Evolutionary conservation across 1,140 invertebrate species (phyloP).

Genomic region (Helicorthomorpha holstii): DNA sequence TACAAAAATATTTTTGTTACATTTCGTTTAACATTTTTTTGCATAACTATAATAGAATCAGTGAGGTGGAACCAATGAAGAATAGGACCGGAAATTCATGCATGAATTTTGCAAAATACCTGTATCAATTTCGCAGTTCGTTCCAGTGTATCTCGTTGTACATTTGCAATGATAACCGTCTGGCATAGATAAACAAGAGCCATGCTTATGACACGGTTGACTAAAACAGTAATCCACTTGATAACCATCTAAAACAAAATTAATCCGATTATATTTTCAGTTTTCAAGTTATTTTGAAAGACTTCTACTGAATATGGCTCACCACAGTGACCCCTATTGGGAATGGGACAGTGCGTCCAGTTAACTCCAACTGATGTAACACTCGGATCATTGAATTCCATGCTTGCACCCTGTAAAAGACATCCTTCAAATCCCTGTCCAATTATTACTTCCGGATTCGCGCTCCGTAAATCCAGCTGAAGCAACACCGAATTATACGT

Average conservation of each 20-base stretch:
- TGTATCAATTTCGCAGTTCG: conserved; percentile 64
- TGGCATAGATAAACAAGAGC: conserved; percentile 42
- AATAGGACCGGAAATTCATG: too few relatives aligned
- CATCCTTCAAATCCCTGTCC: conserved; percentile 61
- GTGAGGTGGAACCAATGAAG: too few relatives aligned
- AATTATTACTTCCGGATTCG: conserved; percentile 45
- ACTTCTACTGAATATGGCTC: conserved; percentile 21
- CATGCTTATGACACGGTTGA: conserved; percentile 62
- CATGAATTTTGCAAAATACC: too few relatives aligned
- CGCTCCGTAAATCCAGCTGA: conserved; percentile 38
- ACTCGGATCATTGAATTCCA: conserved; percentile 46
- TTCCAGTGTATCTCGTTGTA: conserved; percentile 54
- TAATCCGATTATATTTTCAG: neutral
- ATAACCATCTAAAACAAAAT: conserved; percentile 14
- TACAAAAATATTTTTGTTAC: neutral
- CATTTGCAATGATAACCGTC: conserved; percentile 64
- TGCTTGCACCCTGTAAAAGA: conserved; percentile 59
- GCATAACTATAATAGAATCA: conserved; percentile 21
- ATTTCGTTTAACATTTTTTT: conserved; percentile 17
- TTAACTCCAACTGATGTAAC: conserved; percentile 42
- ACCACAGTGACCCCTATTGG: conserved; percentile 38
- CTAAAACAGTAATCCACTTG: conserved; percentile 40
- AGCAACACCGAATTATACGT: conserved; percentile 35
- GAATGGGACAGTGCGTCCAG: conserved; percentile 52
- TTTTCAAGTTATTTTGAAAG: neutral